Evolutionary conservation across 1,140 invertebrate genomes (phyloP).

Genomic region (Batillaria attramentaria): DNA sequence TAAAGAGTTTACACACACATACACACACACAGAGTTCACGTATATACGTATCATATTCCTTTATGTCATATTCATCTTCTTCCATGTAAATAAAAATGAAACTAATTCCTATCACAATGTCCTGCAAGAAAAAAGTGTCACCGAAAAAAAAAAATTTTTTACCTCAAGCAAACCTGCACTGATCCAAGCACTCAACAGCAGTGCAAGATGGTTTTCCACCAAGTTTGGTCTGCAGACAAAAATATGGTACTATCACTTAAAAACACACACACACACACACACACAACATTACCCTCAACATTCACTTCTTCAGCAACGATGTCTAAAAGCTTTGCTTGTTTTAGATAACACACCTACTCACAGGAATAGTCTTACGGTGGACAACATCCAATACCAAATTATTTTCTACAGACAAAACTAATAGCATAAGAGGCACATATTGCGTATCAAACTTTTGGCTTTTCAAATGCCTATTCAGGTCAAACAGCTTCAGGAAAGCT

Average conservation of each 20-base stretch:
- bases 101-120: background rate
- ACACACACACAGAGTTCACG: too few relatives aligned
- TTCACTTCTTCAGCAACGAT: background rate
- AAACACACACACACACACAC: too few relatives aligned
- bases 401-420: too few relatives aligned
- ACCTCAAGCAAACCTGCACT: constrained; percentile 86
- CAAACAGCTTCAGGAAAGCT: too few relatives aligned
- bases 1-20: background rate
- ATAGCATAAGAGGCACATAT: too few relatives aligned
- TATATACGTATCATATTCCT: background rate
- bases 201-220: constrained; percentile 90
- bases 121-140: background rate
- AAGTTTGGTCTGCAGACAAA: constrained; percentile 84
- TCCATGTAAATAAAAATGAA: background rate
- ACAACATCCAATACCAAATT: too few relatives aligned
- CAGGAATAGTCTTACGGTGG: too few relatives aligned
- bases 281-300: too few relatives aligned
- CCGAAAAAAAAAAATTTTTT: constrained; percentile 35
- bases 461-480: too few relatives aligned
- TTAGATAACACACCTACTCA: background rate
- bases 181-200: constrained; percentile 89
- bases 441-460: too few relatives aligned
- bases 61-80: background rate
- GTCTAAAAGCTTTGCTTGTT: background rate
- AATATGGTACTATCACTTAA: too few relatives aligned